Conservation (phyloP, 37 sponge, comb jelly and placozoan genomes). For the Geodia barretti region DNA sequence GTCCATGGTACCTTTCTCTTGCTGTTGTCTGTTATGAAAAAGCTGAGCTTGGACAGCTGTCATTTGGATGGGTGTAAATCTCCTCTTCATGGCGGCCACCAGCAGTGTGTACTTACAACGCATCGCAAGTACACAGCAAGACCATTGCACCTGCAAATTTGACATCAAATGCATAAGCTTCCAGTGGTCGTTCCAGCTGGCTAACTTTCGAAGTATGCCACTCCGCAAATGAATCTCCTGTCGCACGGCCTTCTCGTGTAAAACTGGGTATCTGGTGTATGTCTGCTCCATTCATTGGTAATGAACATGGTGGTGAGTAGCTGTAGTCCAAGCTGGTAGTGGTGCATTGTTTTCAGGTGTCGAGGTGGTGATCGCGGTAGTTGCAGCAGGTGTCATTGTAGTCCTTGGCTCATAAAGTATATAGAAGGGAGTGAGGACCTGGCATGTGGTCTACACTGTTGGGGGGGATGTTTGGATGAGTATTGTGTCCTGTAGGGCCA, state of each 20-base stretch:
- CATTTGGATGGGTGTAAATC: conserved; percentile 44
- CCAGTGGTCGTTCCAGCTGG: conserved; percentile 20
- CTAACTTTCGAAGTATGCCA: conserved; percentile 20
- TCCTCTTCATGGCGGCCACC: conserved; percentile 16
- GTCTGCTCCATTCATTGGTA: conserved; percentile 7
- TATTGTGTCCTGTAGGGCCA: too few relatives aligned
- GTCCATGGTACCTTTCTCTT: too few relatives aligned
- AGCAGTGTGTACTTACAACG: not conserved
- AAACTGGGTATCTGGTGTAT: conserved; percentile 29
- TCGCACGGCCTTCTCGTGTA: conserved; percentile 9
- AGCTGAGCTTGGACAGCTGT: conserved; percentile 33
- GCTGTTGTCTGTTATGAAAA: too few relatives aligned
- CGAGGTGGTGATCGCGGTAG: too few relatives aligned
- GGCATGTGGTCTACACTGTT: too few relatives aligned
- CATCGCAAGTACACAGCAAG: conserved; percentile 29
- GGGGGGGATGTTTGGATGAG: too few relatives aligned
- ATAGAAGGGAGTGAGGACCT: too few relatives aligned
- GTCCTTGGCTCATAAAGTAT: too few relatives aligned
- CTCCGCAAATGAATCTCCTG: conserved; percentile 16
- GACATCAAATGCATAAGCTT: conserved; percentile 32
- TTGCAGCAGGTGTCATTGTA: too few relatives aligned
- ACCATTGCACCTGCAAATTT: conserved; percentile 22
- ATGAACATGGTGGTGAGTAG: too few relatives aligned
- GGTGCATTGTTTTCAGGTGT: too few relatives aligned
- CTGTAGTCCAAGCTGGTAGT: too few relatives aligned